Conservation (phyloP, 2,797 vertebrate genomes). For the Ctenopoma multispine region DNA sequence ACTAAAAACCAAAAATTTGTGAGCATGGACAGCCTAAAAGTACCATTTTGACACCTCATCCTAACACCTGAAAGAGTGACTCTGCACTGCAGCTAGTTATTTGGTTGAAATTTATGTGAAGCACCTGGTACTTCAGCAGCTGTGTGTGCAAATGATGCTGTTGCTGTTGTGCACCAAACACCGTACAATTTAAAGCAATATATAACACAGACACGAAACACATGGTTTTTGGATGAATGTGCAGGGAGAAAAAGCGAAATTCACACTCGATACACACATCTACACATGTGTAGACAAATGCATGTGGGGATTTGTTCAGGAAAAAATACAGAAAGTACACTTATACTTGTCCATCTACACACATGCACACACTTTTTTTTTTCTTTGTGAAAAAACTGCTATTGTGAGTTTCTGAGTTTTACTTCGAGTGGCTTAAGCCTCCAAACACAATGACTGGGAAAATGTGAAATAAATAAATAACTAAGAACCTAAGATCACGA, state of each 20-base stretch:
- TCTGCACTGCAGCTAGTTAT: constrained; percentile 41
- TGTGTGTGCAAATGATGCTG: constrained; percentile 60
- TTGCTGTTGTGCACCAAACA: constrained; percentile 18
- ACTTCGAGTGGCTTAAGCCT: constrained; percentile 28
- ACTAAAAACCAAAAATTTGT: background rate
- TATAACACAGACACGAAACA: background rate
- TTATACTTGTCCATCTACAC: background rate
- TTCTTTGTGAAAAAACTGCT: constrained; percentile 9
- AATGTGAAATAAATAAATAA: background rate
- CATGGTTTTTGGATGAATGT: constrained; percentile 20
- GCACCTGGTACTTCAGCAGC: constrained; percentile 66
- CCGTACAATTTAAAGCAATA: constrained; percentile 50
- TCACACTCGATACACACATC: constrained; percentile 25
- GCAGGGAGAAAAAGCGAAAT: constrained; percentile 8
- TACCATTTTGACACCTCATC: constrained; percentile 27
- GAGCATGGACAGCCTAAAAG: background rate
- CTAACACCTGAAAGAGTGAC: constrained; percentile 30
- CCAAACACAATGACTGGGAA: constrained; percentile 16
- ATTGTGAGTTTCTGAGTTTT: constrained; percentile 38
- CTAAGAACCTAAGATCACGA: constrained; percentile 29
- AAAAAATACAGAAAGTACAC: background rate
- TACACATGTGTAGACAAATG: constrained; percentile 25
- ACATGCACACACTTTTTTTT: background rate
- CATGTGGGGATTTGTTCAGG: constrained; percentile 5
- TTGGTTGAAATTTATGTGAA: constrained; percentile 55